phyloP scores from a whole-genome alignment of 2,888 invertebrate species.

The Drosophila nr. perissopoda region DNA sequence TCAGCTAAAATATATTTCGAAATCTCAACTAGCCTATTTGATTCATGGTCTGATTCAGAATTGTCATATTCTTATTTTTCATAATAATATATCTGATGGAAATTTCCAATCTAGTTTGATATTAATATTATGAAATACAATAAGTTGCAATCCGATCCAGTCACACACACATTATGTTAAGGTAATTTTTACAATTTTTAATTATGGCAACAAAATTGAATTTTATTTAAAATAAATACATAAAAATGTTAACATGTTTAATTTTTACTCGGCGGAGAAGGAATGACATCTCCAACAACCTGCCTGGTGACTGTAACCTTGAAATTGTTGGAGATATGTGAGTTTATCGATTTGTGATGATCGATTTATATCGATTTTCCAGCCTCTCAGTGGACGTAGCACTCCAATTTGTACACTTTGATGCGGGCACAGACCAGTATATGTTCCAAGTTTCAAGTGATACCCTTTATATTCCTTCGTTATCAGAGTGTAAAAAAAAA shows the following conservation, averaged over 20 bases:
- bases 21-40: not conserved
- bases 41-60: not conserved
- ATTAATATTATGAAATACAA: not conserved
- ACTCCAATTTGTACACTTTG: not conserved
- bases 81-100: not conserved
- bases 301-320: not conserved
- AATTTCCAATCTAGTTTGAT: too few relatives aligned
- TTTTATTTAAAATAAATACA: not conserved
- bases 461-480: not conserved
- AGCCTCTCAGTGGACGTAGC: not conserved
- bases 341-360: not conserved
- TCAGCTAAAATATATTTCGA: not conserved
- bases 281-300: not conserved
- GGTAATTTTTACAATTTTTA: not conserved
- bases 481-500: not conserved
- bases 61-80: not conserved
- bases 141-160: not conserved
- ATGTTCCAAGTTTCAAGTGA: not conserved
- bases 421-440: not conserved
- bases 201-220: not conserved
- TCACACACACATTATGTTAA: too few relatives aligned
- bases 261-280: too few relatives aligned
- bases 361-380: not conserved
- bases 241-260: not conserved
- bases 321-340: not conserved